These are phyloP conservation scores for Xanthia icteritia DNA, from an alignment of 2,888 invertebrate species.

Conservation along the genomic window DNA sequence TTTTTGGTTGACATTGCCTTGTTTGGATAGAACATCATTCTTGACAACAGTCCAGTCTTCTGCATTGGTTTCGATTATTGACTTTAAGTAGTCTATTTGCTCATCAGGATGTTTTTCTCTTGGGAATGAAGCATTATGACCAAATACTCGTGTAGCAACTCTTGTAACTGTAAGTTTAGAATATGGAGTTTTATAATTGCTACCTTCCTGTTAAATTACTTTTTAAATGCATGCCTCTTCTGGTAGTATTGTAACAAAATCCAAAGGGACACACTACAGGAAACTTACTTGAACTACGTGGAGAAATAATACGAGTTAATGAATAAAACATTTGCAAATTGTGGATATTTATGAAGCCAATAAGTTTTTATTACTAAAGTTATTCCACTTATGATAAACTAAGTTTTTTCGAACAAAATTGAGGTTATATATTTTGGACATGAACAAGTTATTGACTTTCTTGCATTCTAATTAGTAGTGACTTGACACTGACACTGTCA, in stretches of 20 bases:
- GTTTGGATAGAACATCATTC: conserved; percentile 79
- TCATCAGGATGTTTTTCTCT: conserved; percentile 56
- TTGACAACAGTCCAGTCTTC: conserved; percentile 85
- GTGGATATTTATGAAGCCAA: not conserved
- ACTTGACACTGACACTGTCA: too few species aligned
- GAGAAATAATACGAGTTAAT: conserved; percentile 59
- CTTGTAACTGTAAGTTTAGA: conserved; percentile 68
- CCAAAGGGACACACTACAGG: not conserved
- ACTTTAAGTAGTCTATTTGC: conserved; percentile 80
- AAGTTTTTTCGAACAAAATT: not conserved
- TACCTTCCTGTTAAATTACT: not conserved
- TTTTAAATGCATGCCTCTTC: not conserved
- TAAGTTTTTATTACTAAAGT: not conserved
- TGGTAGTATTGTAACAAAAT: not conserved
- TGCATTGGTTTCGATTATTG: conserved; percentile 68
- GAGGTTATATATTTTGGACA: conserved; percentile 25
- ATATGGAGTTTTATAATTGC: not conserved
- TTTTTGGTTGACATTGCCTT: conserved; percentile 80
- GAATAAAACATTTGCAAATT: conserved; percentile 62
- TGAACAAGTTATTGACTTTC: not conserved
- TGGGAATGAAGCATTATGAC: conserved; percentile 40
- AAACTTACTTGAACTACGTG: conserved; percentile 65
- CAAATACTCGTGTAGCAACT: conserved; percentile 53
- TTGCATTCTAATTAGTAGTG: not conserved
- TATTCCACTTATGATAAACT: not conserved